Evolutionary conservation across 2,888 invertebrate species (phyloP).

Genomic region (Leucoma salicis): DNA sequence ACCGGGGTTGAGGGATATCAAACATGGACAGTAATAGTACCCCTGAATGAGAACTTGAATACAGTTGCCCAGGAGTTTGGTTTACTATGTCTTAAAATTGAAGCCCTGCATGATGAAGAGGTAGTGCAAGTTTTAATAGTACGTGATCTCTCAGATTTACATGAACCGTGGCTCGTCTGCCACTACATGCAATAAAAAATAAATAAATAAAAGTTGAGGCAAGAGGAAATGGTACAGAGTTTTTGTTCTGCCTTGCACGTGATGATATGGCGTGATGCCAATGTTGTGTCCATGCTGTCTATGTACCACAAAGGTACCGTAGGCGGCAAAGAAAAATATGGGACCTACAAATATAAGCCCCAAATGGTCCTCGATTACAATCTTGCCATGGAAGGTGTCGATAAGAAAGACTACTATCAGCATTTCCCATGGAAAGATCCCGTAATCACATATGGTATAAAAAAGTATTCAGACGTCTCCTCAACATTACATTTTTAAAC

Average conservation of each 20-base stretch:
- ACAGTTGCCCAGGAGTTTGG: no score
- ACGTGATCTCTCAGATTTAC: no score
- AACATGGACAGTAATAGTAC: no score
- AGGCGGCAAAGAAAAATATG: constrained; percentile 10
- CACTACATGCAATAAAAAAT: no score
- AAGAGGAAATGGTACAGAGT: not conserved
- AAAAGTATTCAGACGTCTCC: constrained; percentile 17
- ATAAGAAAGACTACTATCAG: constrained; percentile 37
- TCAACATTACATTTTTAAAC: constrained; percentile 19
- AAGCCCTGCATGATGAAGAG: constrained; percentile 20
- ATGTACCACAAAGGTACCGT: constrained; percentile 17
- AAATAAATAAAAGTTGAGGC: not conserved
- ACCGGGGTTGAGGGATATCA: no score
- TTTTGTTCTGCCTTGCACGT: not conserved
- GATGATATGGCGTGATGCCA: not conserved
- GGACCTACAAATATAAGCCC: constrained; percentile 12
- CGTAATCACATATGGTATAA: constrained; percentile 24
- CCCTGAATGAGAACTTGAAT: no score
- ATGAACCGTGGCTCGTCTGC: constrained; percentile 12
- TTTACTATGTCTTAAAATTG: no score
- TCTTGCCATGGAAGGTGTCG: constrained; percentile 34
- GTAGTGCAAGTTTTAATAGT: no score
- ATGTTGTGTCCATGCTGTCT: constrained; percentile 7
- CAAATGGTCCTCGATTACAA: constrained; percentile 23
- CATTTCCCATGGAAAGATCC: constrained; percentile 23